A percentile compares a stretch with the other conserved stretches of the same genome.
Evolutionary conservation across 2,888 invertebrate species (phyloP).

Genomic region (Andrena camellia): DNA sequence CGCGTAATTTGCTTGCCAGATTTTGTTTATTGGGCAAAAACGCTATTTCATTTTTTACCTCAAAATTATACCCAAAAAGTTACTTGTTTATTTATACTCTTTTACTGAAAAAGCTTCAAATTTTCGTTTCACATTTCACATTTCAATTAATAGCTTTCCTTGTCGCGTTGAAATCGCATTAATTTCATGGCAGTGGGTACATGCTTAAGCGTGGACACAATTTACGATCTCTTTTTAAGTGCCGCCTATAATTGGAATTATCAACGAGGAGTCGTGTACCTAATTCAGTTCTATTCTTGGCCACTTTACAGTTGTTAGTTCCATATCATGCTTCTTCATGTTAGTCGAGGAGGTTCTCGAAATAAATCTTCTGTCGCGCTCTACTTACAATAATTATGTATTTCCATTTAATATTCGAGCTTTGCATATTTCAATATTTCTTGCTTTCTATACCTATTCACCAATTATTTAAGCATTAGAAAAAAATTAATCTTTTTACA

Average conservation of each 20-base stretch:
- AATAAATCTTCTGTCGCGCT: conserved; percentile 16
- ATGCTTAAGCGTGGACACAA: neutral
- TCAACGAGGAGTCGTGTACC: conserved; percentile 24
- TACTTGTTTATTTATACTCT: too few relatives aligned
- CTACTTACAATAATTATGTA: conserved; percentile 1
- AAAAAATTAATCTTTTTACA: neutral
- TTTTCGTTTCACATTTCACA: too few relatives aligned
- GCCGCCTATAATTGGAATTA: conserved; percentile 42
- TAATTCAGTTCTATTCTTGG: conserved; percentile 42
- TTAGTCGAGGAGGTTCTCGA: conserved; percentile 7
- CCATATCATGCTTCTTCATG: conserved; percentile 21
- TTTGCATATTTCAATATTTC: neutral
- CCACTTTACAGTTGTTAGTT: conserved; percentile 33
- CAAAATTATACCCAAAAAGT: too few relatives aligned
- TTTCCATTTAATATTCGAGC: neutral
- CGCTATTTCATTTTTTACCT: too few relatives aligned
- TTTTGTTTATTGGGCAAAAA: too few relatives aligned
- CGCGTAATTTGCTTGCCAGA: too few relatives aligned
- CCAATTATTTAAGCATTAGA: neutral
- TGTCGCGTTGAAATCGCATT: conserved; percentile 1
- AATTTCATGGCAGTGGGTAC: conserved; percentile 16
- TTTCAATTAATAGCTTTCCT: neutral
- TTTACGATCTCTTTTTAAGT: conserved; percentile 24
- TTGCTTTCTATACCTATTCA: neutral
- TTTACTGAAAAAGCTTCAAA: too few relatives aligned